Evolutionary conservation across 2,888 invertebrate species (phyloP), one percentile per base, ranked within the genome.

Genomic region (Lithophane leautieri): DNA sequence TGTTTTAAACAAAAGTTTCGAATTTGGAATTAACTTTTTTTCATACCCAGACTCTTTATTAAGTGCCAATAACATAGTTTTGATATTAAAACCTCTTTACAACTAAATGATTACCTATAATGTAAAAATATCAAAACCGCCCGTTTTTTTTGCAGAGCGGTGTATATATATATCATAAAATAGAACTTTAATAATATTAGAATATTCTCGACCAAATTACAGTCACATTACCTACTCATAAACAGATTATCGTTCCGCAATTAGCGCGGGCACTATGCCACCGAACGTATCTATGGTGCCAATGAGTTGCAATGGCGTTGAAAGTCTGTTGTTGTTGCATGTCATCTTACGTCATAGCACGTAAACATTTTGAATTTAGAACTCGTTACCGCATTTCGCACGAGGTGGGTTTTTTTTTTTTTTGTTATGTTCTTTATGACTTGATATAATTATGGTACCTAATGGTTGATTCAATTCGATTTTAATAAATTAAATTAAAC

Each of bases 201-300:
- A 62, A 40, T 44, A 63, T 61, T 72, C 65, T 70, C 71, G 34
- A 22, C 22, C 9, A 56, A 73, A 68, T 54, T 66, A 79, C 12
- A 28, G 68, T 52, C 58, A 50, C 76, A 65, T 54, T 71, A 69
- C 19, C 44, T 14, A 70, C 25, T 74, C 77, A 76, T 79, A 82
- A 81, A 63, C 58, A 82, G 50, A 81, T 66, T 85, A 89, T 81
- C 84, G 79, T 62, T 78, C 78, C 74, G 83, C 87, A 87, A 90
- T 91, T 89, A 89, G 88, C 76, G 42, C 67, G 88, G 91, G 91
- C 89, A 84, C n/a, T 22, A 63, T 86, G 86, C 88, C 89, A 85
- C 73, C 50, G 14, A 25, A 34, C 76, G n/a, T 79, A 67, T 83
- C 56, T 69, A 74, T 81, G 63, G 61, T 72, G 71, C 73, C 75